phyloP scores from a whole-genome alignment of 1,140 invertebrate species.

The Choristoneura fumiferana region DNA sequence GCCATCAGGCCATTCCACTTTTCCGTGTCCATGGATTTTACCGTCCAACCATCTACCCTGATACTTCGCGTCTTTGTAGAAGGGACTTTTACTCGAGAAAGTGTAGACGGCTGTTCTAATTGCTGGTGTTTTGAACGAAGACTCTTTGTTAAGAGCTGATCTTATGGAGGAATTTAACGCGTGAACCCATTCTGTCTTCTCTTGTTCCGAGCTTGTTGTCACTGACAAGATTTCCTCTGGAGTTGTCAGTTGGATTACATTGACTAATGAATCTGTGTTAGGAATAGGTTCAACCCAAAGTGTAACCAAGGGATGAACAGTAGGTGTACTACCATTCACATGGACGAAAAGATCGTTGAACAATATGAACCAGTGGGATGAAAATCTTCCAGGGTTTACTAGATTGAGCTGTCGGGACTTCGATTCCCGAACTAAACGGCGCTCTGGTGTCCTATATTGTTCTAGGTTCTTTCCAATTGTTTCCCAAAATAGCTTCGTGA shows the following conservation, averaged over 20 bases:
- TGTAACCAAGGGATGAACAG: slow-evolving; percentile 84
- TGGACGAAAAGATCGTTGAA: slow-evolving; percentile 88
- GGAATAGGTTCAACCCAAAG: slow-evolving; percentile 87
- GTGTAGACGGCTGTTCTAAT: slow-evolving; percentile 85
- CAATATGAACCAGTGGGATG: slow-evolving; percentile 87
- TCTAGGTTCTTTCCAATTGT: slow-evolving; percentile 83
- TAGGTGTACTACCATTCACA: slow-evolving; percentile 81
- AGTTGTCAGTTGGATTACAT: slow-evolving; percentile 84
- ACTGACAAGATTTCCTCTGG: slow-evolving; percentile 89
- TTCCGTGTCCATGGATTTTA: slow-evolving; percentile 89
- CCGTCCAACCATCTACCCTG: slow-evolving; percentile 87
- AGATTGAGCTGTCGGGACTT: slow-evolving; percentile 84
- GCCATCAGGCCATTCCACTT: slow-evolving; percentile 90
- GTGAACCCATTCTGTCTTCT: slow-evolving; percentile 90
- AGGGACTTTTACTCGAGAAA: slow-evolving; percentile 84
- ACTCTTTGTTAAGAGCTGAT: slow-evolving; percentile 76
- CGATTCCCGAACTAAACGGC: slow-evolving; percentile 89
- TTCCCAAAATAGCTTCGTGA: slow-evolving; percentile 88
- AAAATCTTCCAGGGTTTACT: slow-evolving; percentile 82
- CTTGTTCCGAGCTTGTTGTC: slow-evolving; percentile 81
- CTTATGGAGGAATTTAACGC: slow-evolving; percentile 83
- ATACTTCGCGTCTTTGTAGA: slow-evolving; percentile 89
- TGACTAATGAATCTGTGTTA: slow-evolving; percentile 77
- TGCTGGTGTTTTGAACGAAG: slow-evolving; percentile 81
- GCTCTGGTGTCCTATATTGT: slow-evolving; percentile 81